phyloP scores from a whole-genome alignment of 2,797 vertebrate genomes.

The Trematomus bernacchii region DNA sequence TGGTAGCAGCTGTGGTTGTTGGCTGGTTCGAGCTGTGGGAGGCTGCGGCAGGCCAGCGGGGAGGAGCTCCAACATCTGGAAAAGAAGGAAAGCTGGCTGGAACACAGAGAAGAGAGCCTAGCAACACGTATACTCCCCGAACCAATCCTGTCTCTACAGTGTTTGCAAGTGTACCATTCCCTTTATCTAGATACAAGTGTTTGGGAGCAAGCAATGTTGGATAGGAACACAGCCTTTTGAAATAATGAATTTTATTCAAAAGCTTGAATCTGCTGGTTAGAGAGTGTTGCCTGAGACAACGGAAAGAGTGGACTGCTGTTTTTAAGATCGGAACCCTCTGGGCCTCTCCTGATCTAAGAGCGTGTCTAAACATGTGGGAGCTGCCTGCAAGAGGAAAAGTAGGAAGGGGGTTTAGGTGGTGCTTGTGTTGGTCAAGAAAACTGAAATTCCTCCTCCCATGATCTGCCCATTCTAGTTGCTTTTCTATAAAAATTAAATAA shows the following conservation, averaged over 20 bases:
- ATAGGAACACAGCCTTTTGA: background rate
- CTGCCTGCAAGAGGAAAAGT: constrained; percentile 50
- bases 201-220: background rate
- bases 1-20: constrained; percentile 82
- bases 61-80: constrained; percentile 82
- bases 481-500: background rate
- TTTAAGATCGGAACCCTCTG: constrained; percentile 62
- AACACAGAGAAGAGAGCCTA: constrained; percentile 47
- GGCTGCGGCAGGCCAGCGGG: constrained; percentile 68
- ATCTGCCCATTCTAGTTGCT: constrained; percentile 24
- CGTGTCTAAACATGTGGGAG: constrained; percentile 77
- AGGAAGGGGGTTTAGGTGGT: constrained; percentile 53
- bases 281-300: constrained; percentile 15
- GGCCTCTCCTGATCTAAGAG: constrained; percentile 70
- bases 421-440: constrained; percentile 56
- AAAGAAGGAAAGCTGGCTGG: constrained; percentile 73
- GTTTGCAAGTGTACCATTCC: constrained; percentile 25
- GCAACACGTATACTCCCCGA: constrained; percentile 55
- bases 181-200: constrained; percentile 5
- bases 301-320: constrained; percentile 57
- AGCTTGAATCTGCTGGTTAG: background rate
- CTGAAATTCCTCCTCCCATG: constrained; percentile 41
- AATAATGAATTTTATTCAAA: background rate
- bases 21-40: constrained; percentile 72
- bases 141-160: constrained; percentile 35